These are phyloP conservation scores for Microplitis deprimator DNA, from an alignment of 2,888 invertebrate genomes.

Conservation along the genomic window DNA sequence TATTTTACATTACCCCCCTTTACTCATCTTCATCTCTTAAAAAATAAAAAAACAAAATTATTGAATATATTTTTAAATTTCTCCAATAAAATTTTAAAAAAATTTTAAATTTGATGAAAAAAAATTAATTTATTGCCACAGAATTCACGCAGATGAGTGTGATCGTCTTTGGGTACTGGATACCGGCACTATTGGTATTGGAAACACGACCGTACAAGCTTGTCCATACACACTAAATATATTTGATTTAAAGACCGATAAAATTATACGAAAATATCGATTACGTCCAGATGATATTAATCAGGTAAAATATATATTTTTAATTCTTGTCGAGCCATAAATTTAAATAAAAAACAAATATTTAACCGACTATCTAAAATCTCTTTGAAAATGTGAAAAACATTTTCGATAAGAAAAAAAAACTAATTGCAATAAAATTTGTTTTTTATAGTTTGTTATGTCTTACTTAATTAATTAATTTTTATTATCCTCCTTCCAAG, in stretches of 20 bases:
- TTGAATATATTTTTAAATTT: slow-evolving; percentile 3
- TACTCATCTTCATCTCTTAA: too few species aligned
- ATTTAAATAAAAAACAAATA: neutral
- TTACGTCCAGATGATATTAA: slow-evolving; percentile 83
- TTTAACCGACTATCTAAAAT: neutral
- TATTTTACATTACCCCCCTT: neutral
- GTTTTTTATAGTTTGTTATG: slow-evolving; percentile 14
- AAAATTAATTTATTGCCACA: slow-evolving; percentile 51
- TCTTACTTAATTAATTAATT: neutral
- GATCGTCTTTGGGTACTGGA: slow-evolving; percentile 88
- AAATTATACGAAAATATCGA: slow-evolving; percentile 79
- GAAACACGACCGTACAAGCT: slow-evolving; percentile 81
- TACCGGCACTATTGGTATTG: slow-evolving; percentile 87
- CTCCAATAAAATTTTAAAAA: too few species aligned
- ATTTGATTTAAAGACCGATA: slow-evolving; percentile 83
- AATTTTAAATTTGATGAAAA: slow-evolving; percentile 1
- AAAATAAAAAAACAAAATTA: neutral
- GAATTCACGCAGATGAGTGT: slow-evolving; percentile 84
- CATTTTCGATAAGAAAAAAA: neutral
- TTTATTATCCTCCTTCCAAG: slow-evolving; percentile 43
- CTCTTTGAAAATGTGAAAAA: neutral
- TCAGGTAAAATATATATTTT: slow-evolving; percentile 62
- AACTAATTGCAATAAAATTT: neutral
- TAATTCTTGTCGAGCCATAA: neutral
- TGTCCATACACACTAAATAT: slow-evolving; percentile 87